Conservation (phyloP, 2,113 vertebrate species). For the Elaphurus davidianus region DNA sequence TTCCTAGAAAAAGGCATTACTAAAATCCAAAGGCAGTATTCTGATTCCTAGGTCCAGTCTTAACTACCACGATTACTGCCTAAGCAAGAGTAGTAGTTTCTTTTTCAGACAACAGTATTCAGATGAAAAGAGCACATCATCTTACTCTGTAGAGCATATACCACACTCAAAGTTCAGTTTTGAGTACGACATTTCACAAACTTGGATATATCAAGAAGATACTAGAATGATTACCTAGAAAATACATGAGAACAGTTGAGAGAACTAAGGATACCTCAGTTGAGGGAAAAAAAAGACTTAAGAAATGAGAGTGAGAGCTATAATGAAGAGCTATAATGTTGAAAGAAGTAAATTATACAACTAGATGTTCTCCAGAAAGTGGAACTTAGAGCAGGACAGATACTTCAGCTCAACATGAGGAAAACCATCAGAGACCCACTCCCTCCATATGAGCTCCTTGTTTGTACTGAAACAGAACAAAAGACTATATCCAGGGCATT, state of each 20-base stretch:
- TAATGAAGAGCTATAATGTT: background rate
- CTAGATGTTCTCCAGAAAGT: background rate
- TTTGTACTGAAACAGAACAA: background rate
- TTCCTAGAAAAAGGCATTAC: background rate
- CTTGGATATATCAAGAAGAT: background rate
- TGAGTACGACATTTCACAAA: background rate
- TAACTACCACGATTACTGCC: background rate
- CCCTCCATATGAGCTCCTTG: background rate
- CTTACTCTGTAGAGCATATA: background rate
- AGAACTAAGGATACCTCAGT: background rate
- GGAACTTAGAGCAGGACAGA: background rate
- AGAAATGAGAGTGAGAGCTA: background rate
- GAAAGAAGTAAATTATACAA: background rate
- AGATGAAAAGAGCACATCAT: background rate
- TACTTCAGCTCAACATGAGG: background rate
- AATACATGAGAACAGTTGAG: background rate
- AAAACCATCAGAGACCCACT: background rate
- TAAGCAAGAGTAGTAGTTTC: background rate
- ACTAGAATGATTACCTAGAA: background rate
- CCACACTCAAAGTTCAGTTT: background rate
- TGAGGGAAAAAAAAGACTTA: slow-evolving; percentile 7
- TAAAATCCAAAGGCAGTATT: background rate
- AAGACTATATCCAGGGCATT: background rate
- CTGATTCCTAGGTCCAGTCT: background rate
- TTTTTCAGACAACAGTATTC: background rate